Conservation (phyloP, 2,797 vertebrate species). For the Characodon lateralis region DNA sequence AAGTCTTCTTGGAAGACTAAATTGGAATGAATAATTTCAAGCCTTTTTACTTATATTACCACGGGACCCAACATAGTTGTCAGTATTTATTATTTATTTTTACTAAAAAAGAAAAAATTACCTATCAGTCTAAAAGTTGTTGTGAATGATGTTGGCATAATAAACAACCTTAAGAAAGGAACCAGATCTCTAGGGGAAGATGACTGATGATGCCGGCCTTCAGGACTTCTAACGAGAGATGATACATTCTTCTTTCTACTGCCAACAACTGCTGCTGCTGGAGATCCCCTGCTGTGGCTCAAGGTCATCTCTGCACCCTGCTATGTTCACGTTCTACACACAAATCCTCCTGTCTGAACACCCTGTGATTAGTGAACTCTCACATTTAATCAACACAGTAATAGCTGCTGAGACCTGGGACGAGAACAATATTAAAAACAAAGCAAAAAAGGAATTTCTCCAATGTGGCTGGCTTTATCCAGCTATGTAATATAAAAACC, state of each 20-base stretch:
- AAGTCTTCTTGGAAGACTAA: too few relatives aligned
- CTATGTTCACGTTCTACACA: constrained; percentile 30
- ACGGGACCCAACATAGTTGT: background rate
- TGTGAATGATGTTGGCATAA: background rate
- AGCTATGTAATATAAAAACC: background rate
- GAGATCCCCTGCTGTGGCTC: constrained; percentile 43
- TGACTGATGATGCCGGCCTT: constrained; percentile 43
- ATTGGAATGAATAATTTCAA: too few relatives aligned
- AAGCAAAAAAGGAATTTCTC: constrained; percentile 14
- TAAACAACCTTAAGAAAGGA: constrained; percentile 13
- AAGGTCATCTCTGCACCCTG: constrained; percentile 54
- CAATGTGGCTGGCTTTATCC: background rate
- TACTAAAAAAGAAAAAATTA: background rate
- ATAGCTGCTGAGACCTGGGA: constrained; percentile 39
- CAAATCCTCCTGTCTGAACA: constrained; percentile 47
- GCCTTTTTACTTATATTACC: too few relatives aligned
- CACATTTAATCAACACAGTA: constrained; percentile 63
- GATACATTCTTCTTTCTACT: constrained; percentile 41
- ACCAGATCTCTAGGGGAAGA: constrained; percentile 19
- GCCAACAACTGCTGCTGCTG: constrained; percentile 49
- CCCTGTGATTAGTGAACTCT: constrained; percentile 66
- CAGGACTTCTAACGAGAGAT: constrained; percentile 54
- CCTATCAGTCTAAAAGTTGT: background rate
- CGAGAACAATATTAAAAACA: constrained; percentile 13
- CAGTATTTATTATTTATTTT: background rate